Conservation (phyloP, 2,888 invertebrate genomes). For the Caenorhabditis sulstoni region DNA sequence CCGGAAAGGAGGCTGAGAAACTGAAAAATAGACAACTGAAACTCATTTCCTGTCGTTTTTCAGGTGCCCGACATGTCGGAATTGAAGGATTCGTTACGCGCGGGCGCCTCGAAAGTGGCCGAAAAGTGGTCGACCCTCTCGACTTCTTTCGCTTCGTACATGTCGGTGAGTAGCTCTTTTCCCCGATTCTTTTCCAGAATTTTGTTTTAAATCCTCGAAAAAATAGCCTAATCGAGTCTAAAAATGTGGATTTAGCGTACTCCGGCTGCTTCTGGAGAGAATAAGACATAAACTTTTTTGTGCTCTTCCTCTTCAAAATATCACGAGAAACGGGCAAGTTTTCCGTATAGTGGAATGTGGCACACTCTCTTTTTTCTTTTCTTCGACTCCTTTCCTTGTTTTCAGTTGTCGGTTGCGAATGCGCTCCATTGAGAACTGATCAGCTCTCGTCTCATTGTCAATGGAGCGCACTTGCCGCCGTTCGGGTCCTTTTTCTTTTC, state of each 20-base stretch:
- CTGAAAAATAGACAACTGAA: too few relatives aligned
- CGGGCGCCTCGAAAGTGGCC: constrained; percentile 97
- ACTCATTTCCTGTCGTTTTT: background rate
- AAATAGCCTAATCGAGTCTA: too few relatives aligned
- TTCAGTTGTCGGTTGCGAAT: background rate
- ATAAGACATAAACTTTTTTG: constrained; percentile 40
- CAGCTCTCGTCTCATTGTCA: background rate
- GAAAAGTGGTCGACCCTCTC: constrained; percentile 92
- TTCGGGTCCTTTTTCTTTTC: constrained; percentile 15
- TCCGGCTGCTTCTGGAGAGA: constrained; percentile 57
- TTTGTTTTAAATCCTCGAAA: constrained; percentile 1
- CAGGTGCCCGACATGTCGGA: constrained; percentile 89
- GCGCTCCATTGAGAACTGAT: background rate
- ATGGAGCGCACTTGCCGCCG: background rate
- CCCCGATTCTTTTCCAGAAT: background rate
- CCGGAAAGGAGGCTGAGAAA: background rate
- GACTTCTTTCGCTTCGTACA: constrained; percentile 74
- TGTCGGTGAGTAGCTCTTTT: constrained; percentile 71
- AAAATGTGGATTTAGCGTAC: constrained; percentile 62
- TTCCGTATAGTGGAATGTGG: background rate
- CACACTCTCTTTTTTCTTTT: background rate
- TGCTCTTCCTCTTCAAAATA: constrained; percentile 8
- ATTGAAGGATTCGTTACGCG: constrained; percentile 95
- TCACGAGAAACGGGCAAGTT: background rate
- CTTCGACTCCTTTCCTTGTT: background rate